These are phyloP conservation scores for Mesocentrotus franciscanus DNA, from an alignment of 53 echinoderm and acorn worm genomes.

Conservation along the genomic window DNA sequence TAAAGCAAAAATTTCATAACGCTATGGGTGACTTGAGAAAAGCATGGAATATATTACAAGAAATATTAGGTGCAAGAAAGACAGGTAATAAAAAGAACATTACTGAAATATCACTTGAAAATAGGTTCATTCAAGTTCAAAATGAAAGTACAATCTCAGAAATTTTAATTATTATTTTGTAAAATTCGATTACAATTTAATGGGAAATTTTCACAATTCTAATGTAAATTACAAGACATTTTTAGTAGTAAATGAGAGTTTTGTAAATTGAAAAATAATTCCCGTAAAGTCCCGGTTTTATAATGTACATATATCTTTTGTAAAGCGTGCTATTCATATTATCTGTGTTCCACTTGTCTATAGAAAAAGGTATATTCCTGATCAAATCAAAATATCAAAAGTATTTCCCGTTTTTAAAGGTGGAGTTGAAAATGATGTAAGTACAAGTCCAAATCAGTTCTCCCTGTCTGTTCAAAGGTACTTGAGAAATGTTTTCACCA, in stretches of 20 bases:
- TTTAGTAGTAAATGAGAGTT: too few relatives aligned
- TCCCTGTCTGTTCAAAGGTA: background rate
- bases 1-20: background rate
- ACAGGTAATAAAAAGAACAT: background rate
- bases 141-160: background rate
- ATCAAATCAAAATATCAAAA: too few relatives aligned
- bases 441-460: background rate
- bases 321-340: background rate
- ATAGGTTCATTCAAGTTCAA: background rate
- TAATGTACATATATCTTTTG: background rate
- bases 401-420: too few relatives aligned
- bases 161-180: background rate
- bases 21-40: background rate
- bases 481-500: background rate
- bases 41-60: background rate
- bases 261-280: background rate
- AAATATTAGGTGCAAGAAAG: background rate
- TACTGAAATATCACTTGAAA: background rate
- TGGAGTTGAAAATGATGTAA: too few relatives aligned
- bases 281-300: background rate
- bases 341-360: background rate
- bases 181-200: background rate
- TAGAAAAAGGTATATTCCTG: background rate
- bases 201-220: too few relatives aligned
- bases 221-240: too few relatives aligned